Evolutionary conservation across 2,797 vertebrate species (phyloP).

Genomic region (Hemibagrus guttatus): DNA sequence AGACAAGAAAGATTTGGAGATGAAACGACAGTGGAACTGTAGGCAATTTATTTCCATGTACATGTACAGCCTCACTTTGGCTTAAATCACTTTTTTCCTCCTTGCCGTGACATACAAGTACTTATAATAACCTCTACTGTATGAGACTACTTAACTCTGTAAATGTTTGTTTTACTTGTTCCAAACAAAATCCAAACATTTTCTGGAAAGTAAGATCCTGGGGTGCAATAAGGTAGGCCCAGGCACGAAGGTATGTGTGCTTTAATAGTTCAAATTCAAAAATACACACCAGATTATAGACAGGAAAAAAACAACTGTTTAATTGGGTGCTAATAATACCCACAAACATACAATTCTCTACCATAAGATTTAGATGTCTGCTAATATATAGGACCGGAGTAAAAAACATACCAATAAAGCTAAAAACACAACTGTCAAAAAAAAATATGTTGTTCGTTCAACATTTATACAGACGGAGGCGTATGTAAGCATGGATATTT

Average conservation of each 20-base stretch:
- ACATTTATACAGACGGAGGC: not conserved
- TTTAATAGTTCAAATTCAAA: not conserved
- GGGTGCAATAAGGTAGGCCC: not conserved
- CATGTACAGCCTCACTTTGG: not conserved
- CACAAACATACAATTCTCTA: not conserved
- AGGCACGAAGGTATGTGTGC: not conserved
- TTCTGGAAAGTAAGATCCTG: not conserved
- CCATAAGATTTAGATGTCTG: not conserved
- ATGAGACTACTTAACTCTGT: not conserved
- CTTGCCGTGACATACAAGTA: not conserved
- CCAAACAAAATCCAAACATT: not conserved
- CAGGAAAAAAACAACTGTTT: not conserved
- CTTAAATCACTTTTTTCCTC: not conserved
- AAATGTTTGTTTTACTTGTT: not conserved
- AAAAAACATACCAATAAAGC: not conserved
- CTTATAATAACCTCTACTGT: not conserved
- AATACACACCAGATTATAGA: not conserved
- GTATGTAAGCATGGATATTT: too few relatives aligned
- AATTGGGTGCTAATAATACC: not conserved
- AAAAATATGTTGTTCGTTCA: not conserved
- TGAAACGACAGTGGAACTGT: not conserved
- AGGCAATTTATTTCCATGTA: constrained; percentile 9
- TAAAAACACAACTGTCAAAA: not conserved
- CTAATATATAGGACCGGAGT: not conserved
- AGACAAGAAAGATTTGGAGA: not conserved